phyloP scores from a whole-genome alignment of 2,888 invertebrate genomes.

The Hecatera dysodea region DNA sequence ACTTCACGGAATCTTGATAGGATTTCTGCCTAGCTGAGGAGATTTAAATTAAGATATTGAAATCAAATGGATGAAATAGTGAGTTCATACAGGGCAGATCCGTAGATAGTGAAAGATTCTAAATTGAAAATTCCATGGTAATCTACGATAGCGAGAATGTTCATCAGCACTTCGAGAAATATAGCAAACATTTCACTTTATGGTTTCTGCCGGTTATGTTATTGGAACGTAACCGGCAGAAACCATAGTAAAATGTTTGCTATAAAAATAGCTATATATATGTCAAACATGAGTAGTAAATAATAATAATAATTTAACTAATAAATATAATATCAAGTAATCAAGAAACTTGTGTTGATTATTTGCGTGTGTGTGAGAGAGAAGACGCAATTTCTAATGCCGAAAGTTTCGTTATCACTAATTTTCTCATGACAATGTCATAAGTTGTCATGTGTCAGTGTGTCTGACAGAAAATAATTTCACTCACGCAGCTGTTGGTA shows the following conservation, averaged over 20 bases:
- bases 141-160: constrained; percentile 5
- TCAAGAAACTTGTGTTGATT: not conserved
- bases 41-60: not conserved
- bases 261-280: too few relatives aligned
- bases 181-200: not conserved
- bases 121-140: not conserved
- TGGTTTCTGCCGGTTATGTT: not conserved
- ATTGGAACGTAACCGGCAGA: too few relatives aligned
- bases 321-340: too few relatives aligned
- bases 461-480: not conserved
- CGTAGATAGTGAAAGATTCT: too few relatives aligned
- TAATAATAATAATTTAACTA: too few relatives aligned
- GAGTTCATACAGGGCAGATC: too few relatives aligned
- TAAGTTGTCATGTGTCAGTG: not conserved
- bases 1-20: not conserved
- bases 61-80: not conserved
- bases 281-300: too few relatives aligned
- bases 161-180: not conserved
- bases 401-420: not conserved
- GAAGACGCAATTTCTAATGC: not conserved
- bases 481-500: not conserved
- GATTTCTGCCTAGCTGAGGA: not conserved
- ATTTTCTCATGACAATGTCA: not conserved
- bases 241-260: too few relatives aligned
- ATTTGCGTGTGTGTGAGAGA: not conserved